These are phyloP conservation scores for Notolepis coatsorum DNA, from an alignment of 2,797 vertebrate species.

Conservation along the genomic window DNA sequence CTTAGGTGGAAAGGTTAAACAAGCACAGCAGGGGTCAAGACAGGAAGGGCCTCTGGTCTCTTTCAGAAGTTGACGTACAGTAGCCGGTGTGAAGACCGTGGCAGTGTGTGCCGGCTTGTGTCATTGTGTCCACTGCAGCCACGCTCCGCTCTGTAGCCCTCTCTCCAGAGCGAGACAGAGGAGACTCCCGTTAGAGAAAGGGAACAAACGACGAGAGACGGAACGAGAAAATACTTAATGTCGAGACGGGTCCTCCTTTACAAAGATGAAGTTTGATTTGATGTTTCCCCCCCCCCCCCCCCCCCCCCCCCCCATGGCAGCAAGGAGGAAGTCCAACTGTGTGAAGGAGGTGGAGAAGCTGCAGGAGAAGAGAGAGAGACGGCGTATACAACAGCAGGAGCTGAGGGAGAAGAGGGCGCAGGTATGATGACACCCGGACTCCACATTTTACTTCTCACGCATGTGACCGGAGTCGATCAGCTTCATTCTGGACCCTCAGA, in stretches of 20 bases:
- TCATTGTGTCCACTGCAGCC: conserved; percentile 28
- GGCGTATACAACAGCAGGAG: conserved; percentile 96
- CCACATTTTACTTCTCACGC: too few species aligned
- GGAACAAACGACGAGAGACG: conserved; percentile 15
- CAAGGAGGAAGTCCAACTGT: conserved; percentile 97
- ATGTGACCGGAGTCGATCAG: too few species aligned
- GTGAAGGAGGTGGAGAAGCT: conserved; percentile 99
- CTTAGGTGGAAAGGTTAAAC: conserved; percentile 9
- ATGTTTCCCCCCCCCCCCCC: too few species aligned
- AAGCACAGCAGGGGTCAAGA: conserved; percentile 15
- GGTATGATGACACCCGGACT: too few species aligned
- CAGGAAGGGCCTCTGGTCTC: conserved; percentile 54
- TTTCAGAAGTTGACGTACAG: conserved; percentile 10
- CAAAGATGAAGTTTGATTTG: too few species aligned
- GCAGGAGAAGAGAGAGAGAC: conserved; percentile 95
- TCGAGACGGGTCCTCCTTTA: too few species aligned
- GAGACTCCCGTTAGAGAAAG: conserved; percentile 22
- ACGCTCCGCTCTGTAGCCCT: conserved; percentile 26
- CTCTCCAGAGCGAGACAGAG: conserved; percentile 34
- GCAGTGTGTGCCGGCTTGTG: conserved; percentile 62
- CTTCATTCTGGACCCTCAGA: too few species aligned
- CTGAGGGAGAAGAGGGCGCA: conserved; percentile 96
- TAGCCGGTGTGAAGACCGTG: conserved; percentile 50
- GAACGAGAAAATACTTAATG: conserved; percentile 33
- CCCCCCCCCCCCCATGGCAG: conserved; percentile 77